Evolutionary conservation across 2,113 vertebrate species (phyloP), one percentile per base, ranked within the genome.

Genomic region (Gavia stellata): DNA sequence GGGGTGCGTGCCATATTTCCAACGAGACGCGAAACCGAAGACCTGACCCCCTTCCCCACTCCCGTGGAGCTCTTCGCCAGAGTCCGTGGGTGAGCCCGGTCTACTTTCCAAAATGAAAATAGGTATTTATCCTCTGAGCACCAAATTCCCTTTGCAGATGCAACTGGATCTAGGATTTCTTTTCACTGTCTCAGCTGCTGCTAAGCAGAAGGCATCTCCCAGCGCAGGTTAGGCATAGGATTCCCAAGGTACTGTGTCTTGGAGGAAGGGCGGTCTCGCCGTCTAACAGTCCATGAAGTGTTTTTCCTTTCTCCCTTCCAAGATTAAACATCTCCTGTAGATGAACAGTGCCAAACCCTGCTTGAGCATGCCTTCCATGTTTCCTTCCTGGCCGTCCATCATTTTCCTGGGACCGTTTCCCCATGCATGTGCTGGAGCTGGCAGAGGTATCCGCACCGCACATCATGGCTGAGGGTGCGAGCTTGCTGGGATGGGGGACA

Each of bases 381-480:
- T 14, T 45, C 59, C 53, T 62, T 91, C 73, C 79, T 40, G 23
- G 53, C 71, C 5, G 20, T 12, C 67, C 59, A 34, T 16, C 5
- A 2, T 65, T 75, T 40, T 70, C 56, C 70, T 29, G 34, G 58
- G 56, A 29, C 21, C 6, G 1, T 45, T 70, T 45, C 34, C 12
- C 33, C 28, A 5, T 1, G 9, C 9, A 2, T 0, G 28, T 1
- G 4, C n/a, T 14, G 56, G 18, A 61, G 56, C 45, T 72, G 77
- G 50, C 2, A 12, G 23, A 10, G 12, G 3, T 13, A 12, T 4
- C 71, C 21, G 17, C 36, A 7, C 24, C 3, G 2, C 7, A 5
- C 8, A 6, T 13, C 12, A 3, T 1, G 20, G 40, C 24, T 33
- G 16, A 25, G 0, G 2, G 38, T 16, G 36, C 0, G 9, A n/a